phyloP scores from a whole-genome alignment of 2,113 vertebrate genomes.

The Cyphomyrus discorhynchus region DNA sequence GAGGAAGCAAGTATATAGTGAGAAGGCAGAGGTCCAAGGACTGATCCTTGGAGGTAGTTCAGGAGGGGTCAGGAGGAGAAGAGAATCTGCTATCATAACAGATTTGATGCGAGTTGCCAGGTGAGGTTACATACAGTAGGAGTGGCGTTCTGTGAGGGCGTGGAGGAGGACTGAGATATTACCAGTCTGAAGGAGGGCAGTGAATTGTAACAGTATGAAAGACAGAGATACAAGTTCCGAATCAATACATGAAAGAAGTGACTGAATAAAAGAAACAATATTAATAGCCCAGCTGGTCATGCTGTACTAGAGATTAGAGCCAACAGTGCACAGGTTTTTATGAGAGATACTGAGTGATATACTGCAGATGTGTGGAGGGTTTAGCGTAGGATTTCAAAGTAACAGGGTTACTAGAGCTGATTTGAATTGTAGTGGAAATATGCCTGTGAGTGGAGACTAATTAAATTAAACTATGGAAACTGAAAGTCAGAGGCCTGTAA shows the following conservation, averaged over 20 bases:
- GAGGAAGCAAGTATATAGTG: background rate
- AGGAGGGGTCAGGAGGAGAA: background rate
- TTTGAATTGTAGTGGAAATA: background rate
- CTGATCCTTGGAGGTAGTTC: background rate
- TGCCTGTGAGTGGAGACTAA: background rate
- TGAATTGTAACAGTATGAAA: background rate
- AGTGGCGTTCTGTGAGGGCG: background rate
- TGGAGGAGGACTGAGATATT: background rate
- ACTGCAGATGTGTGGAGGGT: background rate
- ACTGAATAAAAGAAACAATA: background rate
- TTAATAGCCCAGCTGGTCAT: background rate
- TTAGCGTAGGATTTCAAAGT: background rate
- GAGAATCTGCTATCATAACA: background rate
- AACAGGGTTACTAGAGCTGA: background rate
- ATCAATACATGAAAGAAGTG: background rate
- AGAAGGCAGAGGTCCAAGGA: background rate
- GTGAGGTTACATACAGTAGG: background rate
- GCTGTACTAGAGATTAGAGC: background rate
- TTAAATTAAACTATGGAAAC: background rate
- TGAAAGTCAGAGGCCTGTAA: background rate
- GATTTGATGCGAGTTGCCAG: background rate
- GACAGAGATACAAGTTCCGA: background rate
- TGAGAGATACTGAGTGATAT: background rate
- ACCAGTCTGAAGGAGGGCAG: background rate
- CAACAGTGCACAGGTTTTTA: background rate